Base-by-base conservation (phyloP, 2,888 invertebrate species). In the Patella ulyssiponensis region DNA sequence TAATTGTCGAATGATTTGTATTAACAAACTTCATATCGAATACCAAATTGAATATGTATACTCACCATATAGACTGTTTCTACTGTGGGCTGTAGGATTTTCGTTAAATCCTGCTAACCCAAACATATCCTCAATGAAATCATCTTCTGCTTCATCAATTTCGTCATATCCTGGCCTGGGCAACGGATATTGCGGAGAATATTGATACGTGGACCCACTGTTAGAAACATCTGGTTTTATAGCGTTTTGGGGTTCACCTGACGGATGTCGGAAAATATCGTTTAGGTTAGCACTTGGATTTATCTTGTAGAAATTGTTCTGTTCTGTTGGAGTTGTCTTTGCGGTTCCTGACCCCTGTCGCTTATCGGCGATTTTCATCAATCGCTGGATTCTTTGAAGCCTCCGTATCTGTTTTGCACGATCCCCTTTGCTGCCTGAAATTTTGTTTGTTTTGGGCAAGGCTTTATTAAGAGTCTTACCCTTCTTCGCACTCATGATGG, bases 111-210 rank as follows among this genome's bases (percentile, higher is more conserved):
- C 64, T 20, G 64, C 11, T 58, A 20, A 20, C 1, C 23, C 64
- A 20, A 64, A 64, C 64, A 64, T 12, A 64, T 64, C 23, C 11
- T 64, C 15, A 3, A 64, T 20, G 23, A 64, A 64, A 23, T 64
- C 64, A 64, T 64, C 64, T 64, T 64, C 64, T 1, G 12, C 64
- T 23, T 64, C 64, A 64, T 64, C 64, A 64, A 64, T 23, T 64
- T 64, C 64, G 12, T 64, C 64, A 64, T 64, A 64, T 14, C 14
- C 64, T 7, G 44, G 0, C 44, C 44, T 44, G 44, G 44, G 44
- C 44, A 44, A 44, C 44, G 7, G 44, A 44, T 44, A 9, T 44
- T 44, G 44, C 9, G 44, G 9, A 44, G 9, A 44, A 44, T 44
- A 44, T 44, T 44, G 9, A 44, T 44, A 44, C 3, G 44, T 44